phyloP scores from a whole-genome alignment of 2,888 invertebrate species.

The Azorinus chamasolen region DNA sequence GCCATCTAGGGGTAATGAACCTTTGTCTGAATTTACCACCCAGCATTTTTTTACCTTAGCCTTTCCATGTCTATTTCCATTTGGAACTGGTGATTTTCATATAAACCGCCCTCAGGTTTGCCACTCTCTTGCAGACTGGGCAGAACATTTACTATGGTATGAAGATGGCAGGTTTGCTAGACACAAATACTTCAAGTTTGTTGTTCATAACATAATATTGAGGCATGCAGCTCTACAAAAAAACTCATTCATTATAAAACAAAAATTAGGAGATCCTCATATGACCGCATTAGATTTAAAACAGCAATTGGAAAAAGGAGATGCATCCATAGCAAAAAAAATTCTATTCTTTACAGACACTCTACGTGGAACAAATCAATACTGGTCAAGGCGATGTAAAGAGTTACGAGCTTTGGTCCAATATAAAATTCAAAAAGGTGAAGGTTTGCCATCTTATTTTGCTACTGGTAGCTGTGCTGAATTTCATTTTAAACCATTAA shows the following conservation, averaged over 20 bases:
- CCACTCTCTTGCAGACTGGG: constrained; percentile 53
- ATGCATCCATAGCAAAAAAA: constrained; percentile 10
- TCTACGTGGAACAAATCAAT: constrained; percentile 6
- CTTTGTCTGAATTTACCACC: constrained; percentile 27
- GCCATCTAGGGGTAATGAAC: constrained; percentile 1
- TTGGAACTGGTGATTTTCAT: constrained; percentile 5
- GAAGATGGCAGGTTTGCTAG: constrained; percentile 48
- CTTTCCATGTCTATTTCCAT: constrained; percentile 28
- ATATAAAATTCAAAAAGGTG: constrained; percentile 9
- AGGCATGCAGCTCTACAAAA: constrained; percentile 43
- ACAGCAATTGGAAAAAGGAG: constrained; percentile 22
- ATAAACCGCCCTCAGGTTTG: constrained; percentile 44
- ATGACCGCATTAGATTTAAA: constrained; percentile 18
- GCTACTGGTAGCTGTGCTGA: constrained; percentile 29
- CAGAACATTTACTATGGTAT: constrained; percentile 51
- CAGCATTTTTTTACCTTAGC: constrained; percentile 15
- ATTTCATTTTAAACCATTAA: constrained; percentile 46
- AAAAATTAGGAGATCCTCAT: constrained; percentile 28
- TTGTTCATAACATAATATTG: constrained; percentile 36
- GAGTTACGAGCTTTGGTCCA: constrained; percentile 10
- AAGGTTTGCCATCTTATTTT: constrained; percentile 43
- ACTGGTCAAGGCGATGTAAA: constrained; percentile 5
- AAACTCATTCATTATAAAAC: constrained; percentile 31
- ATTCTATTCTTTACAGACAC: constrained; percentile 2
- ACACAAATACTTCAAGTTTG: constrained; percentile 19